These are phyloP conservation scores for Philonicus albiceps DNA, from an alignment of 2,888 invertebrate species.

Conservation along the genomic window DNA sequence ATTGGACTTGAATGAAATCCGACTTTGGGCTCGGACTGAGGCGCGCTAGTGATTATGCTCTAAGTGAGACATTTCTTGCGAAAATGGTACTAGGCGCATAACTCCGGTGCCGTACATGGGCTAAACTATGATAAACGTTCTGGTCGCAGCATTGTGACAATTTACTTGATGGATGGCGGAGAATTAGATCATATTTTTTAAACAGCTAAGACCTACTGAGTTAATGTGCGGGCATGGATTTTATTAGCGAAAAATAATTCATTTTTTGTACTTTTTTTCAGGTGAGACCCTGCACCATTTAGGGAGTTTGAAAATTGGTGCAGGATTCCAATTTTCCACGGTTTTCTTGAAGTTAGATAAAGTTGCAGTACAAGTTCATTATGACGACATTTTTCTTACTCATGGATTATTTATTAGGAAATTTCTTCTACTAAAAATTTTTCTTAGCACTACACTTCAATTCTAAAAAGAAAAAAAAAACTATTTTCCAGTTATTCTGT, in stretches of 20 bases:
- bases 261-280: background rate
- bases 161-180: slow-evolving; percentile 14
- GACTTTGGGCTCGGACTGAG: background rate
- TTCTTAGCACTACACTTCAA: too few relatives aligned
- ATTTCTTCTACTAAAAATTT: too few relatives aligned
- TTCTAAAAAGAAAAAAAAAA: too few relatives aligned
- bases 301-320: background rate
- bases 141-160: background rate
- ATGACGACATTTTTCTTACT: background rate
- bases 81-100: slow-evolving; percentile 1
- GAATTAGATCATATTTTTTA: slow-evolving; percentile 16
- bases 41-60: slow-evolving; percentile 15
- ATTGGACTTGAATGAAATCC: slow-evolving; percentile 13
- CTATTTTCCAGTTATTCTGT: too few relatives aligned
- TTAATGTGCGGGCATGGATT: background rate
- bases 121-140: slow-evolving; percentile 23
- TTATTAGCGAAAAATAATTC: background rate
- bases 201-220: background rate
- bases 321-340: background rate
- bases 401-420: background rate
- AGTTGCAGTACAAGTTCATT: background rate
- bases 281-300: background rate
- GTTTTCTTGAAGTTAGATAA: background rate
- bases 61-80: slow-evolving; percentile 33
- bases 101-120: background rate